Base-by-base conservation (phyloP, 2,113 vertebrate species). In the Malurus cyaneus region DNA sequence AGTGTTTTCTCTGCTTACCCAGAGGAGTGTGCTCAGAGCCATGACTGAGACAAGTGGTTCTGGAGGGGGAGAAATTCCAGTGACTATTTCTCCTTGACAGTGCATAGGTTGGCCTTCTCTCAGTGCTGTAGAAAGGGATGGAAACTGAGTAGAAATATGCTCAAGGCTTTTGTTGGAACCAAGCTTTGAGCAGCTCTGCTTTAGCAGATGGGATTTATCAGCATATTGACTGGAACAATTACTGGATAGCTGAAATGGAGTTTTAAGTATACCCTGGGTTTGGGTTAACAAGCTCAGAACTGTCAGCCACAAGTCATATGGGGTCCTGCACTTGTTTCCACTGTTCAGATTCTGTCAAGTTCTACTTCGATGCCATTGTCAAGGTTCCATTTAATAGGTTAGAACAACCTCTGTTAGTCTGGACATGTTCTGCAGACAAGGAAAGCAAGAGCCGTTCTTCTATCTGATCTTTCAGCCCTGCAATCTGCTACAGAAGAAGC, bases 1-100 rank as follows among this genome's bases (percentile, higher is more conserved):
- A 39, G 31, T n/a, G 26, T 32, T 52, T 0, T 0, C 15, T 69
- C 78, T 69, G 31, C 24, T 59, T 86, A 60, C 20, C 34, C 44
- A 44, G 8, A 39, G 10, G 24, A 64, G 9, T 0, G 1, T 34
- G 14, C 56, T 44, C 2, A 1, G 44, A 78, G 32, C 29, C 9
- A 42, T 46, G n/a, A 73, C 18, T n/a, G 10, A 79, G 50, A 57
- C 47, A 39, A 15, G 8, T 11, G 57, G 23, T 31, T 71, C 29
- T 80, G n/a, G 57, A 53, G 24, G 16, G 14, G 8, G 12, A 74
- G 13, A 31, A 44, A 29, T 62, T 6, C 57, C 42, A 80, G 26
- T 67, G 71, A 57, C 32, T 20, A 6, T 32, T 71, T 80, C 56
- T 83, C 19, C 23, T 91, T 91, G 52, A n/a, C 9, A 76, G 23